A percentile compares a stretch with the other conserved stretches of the same genome.
Evolutionary conservation across 2,113 vertebrate species (phyloP).

Genomic region (Piaya cayana): DNA sequence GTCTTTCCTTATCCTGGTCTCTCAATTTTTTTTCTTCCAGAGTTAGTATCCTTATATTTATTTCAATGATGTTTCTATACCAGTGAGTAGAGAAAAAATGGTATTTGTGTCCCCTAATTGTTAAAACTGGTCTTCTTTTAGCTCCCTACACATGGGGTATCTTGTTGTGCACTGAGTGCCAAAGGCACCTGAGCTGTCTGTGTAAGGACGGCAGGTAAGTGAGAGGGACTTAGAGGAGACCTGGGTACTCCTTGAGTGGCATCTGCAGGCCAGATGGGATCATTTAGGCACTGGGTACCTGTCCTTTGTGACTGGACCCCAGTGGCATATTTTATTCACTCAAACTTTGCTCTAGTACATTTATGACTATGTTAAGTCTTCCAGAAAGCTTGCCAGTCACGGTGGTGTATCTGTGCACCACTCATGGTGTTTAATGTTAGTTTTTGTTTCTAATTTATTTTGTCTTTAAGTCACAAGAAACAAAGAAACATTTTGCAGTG

Average conservation of each 20-base stretch:
- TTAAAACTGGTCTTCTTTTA: not conserved
- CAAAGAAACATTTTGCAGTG: not conserved
- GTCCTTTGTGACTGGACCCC: not conserved
- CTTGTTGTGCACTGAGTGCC: not conserved
- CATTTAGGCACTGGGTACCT: not conserved
- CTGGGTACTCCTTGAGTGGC: not conserved
- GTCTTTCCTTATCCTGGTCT: not conserved
- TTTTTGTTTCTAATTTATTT: not conserved
- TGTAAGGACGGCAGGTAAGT: not conserved
- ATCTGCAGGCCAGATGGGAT: not conserved
- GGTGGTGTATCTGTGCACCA: not conserved
- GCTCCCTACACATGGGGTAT: fast-evolving
- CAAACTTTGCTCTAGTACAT: not conserved
- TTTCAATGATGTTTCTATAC: fast-evolving
- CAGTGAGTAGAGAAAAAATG: not conserved
- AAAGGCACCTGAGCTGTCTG: not conserved
- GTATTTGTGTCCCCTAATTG: not conserved
- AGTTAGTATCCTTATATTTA: not conserved
- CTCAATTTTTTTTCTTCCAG: not conserved
- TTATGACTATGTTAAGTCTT: not conserved
- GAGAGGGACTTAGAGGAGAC: not conserved
- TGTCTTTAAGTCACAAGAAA: not conserved
- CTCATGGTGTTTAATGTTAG: not conserved
- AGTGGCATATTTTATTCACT: not conserved
- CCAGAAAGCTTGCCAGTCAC: not conserved